Evolutionary conservation across 1,140 invertebrate species (phyloP), one percentile per base, ranked within the genome.

Genomic region (Drosophila sucinea): DNA sequence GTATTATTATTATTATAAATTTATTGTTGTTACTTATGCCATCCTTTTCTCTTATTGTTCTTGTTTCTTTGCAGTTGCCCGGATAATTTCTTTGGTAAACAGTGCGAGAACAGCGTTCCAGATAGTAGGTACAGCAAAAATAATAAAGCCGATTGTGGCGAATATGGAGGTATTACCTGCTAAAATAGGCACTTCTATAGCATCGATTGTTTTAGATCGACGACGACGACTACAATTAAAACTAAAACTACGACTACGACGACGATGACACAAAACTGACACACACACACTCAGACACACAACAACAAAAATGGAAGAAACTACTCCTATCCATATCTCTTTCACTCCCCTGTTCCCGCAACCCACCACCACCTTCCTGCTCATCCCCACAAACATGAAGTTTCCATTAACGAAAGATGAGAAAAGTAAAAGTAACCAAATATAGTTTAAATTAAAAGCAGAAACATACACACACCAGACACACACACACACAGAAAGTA

Each of bases 61-160:
- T 41, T 33, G 11, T 61, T 33, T 38, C 56, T 67, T 92, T 91
- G 91, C 94, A 97, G 97, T 94, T 97, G 97, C 93, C 94, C 95
- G 78, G 95, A 96, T 91, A 96, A 96, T 80, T 97, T 95, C 94
- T 95, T 94, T 90, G 97, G 97, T 86, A 94, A 95, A 92, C 94
- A 96, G 82, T 97, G 97, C 93, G 96, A 97, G 93, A 95, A 70
- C 70, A 78, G 58, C 64, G 69, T 63, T 71, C 80, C 92, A 78
- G 81, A 85, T 73, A 92, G 91, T 92, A 92, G 76, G 91, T 92
- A 92, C 90, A 84, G 70, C 82, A 92, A 81, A 70, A 69, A 84
- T 73, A 86, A 79, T 82, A 79, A 82, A 73, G 69, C 76, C 86
- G 77, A 90, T 74, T 79, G 77, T 90, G 85, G 81, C 90, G 54